Conservation (phyloP, 1,140 invertebrate genomes). For the Magallana ariakensis region DNA sequence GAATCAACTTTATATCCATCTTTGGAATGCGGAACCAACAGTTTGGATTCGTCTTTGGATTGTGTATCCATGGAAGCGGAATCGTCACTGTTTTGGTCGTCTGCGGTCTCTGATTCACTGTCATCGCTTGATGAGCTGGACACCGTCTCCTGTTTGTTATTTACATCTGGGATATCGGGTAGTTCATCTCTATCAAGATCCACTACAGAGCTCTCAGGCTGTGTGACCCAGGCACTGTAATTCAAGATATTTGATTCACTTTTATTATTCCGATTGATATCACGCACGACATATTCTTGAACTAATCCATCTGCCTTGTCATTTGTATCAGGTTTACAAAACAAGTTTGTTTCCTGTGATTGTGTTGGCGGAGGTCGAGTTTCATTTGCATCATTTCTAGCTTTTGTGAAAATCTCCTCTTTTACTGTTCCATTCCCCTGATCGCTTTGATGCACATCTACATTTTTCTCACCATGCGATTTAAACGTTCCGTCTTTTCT, state of each 20-base stretch:
- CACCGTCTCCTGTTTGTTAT: not conserved
- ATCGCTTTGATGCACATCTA: constrained; percentile 1
- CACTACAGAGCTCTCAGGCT: not conserved
- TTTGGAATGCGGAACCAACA: no score
- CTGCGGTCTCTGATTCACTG: not conserved
- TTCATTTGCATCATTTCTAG: not conserved
- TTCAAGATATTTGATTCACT: not conserved
- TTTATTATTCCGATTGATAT: not conserved
- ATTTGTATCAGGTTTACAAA: not conserved
- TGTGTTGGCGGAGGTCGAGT: not conserved
- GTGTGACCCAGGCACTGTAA: not conserved
- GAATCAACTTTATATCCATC: not conserved
- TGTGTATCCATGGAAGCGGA: no score
- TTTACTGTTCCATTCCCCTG: not conserved
- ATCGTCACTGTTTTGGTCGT: no score
- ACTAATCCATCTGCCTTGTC: not conserved
- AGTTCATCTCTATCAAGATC: not conserved
- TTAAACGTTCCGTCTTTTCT: not conserved
- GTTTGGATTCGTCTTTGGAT: no score
- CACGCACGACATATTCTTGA: not conserved
- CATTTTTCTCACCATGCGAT: not conserved
- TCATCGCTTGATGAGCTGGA: not conserved
- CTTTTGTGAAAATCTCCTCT: not conserved
- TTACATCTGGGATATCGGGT: not conserved
- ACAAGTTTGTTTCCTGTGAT: not conserved